Conservation (phyloP, 2,113 vertebrate species). For the Benitochromis conjunctus region DNA sequence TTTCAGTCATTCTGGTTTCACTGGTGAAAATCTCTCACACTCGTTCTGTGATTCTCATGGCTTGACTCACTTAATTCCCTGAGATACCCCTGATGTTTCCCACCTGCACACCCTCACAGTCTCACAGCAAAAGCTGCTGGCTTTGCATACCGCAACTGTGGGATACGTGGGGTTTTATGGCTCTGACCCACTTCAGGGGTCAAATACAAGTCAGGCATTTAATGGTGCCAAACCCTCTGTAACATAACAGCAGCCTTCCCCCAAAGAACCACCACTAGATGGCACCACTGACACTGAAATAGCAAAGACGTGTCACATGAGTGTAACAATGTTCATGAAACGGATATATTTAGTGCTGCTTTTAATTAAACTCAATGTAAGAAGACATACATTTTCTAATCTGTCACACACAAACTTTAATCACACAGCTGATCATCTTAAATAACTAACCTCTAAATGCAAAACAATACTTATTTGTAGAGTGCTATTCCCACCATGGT, state of each 20-base stretch:
- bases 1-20: constrained; percentile 26
- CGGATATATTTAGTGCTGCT: background rate
- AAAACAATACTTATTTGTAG: background rate
- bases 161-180: background rate
- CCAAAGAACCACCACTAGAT: background rate
- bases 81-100: background rate
- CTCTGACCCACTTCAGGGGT: background rate
- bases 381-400: background rate
- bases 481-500: background rate
- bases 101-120: background rate
- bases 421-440: background rate
- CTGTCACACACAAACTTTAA: background rate
- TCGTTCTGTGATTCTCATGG: background rate
- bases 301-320: background rate
- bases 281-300: background rate
- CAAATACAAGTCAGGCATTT: background rate
- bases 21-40: background rate
- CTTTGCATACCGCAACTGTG: background rate
- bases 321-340: background rate
- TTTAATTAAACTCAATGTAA: background rate
- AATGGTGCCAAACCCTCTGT: background rate
- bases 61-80: background rate
- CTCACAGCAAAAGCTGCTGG: background rate
- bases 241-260: background rate
- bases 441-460: background rate